Percentiles rank a stretch among this genome's conserved stretches.
phyloP scores from a whole-genome alignment of 2,888 invertebrate genomes.

The Eupeodes luniger region DNA sequence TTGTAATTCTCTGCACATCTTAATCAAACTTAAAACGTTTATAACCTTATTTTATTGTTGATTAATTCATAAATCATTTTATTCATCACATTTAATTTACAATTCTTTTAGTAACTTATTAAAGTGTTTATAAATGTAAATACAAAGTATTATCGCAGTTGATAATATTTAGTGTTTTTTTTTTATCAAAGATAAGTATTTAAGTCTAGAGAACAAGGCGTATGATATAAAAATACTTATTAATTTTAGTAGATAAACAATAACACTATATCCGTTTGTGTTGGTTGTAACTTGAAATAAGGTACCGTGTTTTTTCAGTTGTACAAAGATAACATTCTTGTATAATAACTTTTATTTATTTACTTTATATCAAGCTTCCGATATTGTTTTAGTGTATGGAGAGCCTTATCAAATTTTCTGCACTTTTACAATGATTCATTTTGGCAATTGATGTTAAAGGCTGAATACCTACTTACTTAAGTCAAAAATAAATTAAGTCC shows the following conservation, averaged over 20 bases:
- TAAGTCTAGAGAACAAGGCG: background rate
- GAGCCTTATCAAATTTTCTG: background rate
- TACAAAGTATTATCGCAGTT: background rate
- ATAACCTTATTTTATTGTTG: background rate
- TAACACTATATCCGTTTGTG: background rate
- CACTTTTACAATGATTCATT: background rate
- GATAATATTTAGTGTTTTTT: background rate
- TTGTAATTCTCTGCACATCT: background rate
- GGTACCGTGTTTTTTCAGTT: background rate
- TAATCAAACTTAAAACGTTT: background rate
- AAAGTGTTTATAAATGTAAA: background rate
- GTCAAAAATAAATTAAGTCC: too few relatives aligned
- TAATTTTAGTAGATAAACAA: background rate
- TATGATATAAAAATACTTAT: background rate
- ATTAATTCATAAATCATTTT: background rate
- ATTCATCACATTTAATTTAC: conserved; percentile 1
- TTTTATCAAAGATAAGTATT: background rate
- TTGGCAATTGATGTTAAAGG: too few relatives aligned
- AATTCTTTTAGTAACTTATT: background rate
- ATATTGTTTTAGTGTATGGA: too few relatives aligned
- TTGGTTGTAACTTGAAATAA: conserved; percentile 14
- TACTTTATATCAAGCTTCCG: background rate
- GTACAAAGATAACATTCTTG: conserved; percentile 14
- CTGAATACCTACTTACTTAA: too few relatives aligned
- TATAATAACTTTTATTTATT: background rate